A percentile compares a stretch with the other conserved stretches of the same genome.
Conservation (phyloP, 2,888 invertebrate species). For the Rhagonycha lutea region DNA sequence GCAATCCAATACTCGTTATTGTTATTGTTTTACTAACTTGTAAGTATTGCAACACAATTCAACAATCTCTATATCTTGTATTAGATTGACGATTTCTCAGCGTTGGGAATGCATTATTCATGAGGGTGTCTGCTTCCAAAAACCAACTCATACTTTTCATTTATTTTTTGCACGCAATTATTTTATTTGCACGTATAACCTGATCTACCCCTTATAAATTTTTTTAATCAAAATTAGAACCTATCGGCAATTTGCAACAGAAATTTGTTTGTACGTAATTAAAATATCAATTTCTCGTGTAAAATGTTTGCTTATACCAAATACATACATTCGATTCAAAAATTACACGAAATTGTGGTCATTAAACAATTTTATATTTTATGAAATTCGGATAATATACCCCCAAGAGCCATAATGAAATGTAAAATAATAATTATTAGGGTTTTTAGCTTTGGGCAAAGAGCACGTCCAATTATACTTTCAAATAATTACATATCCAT, state of each 20-base stretch:
- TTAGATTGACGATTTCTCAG: background rate
- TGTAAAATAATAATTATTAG: background rate
- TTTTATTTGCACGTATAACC: background rate
- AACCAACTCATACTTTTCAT: background rate
- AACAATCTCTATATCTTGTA: slow-evolving; percentile 4
- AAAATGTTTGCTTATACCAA: too few species aligned
- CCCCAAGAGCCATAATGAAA: background rate
- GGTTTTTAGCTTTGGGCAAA: background rate
- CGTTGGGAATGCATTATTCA: background rate
- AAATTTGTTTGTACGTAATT: too few species aligned
- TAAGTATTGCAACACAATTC: slow-evolving; percentile 14
- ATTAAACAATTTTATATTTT: background rate
- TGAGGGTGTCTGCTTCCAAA: too few species aligned
- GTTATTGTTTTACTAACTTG: slow-evolving; percentile 27
- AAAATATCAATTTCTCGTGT: too few species aligned
- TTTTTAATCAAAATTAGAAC: too few species aligned
- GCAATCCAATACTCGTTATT: slow-evolving; percentile 42
- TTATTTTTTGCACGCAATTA: background rate
- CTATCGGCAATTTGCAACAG: too few species aligned
- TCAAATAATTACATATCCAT: background rate
- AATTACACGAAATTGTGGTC: too few species aligned
- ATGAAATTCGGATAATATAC: background rate
- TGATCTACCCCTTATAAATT: too few species aligned
- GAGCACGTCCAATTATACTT: background rate
- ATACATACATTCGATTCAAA: too few species aligned